A percentile compares a stretch with the other conserved stretches of the same genome.
Conservation (phyloP, 1,140 invertebrate species). For the Dinoponera quadriceps region DNA sequence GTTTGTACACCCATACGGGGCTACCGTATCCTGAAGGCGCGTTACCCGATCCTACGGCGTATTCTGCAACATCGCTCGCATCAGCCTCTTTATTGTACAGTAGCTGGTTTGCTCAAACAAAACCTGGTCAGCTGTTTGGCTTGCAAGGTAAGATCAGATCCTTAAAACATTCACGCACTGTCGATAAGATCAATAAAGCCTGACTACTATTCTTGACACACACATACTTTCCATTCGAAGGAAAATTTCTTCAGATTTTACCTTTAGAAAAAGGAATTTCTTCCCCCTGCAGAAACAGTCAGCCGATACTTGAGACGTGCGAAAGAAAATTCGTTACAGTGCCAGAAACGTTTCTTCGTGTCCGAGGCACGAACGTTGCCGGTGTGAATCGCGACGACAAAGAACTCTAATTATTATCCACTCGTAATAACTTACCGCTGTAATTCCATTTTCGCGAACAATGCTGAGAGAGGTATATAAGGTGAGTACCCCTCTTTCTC, state of each 20-base stretch:
- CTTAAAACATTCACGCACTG: background rate
- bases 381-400: conserved; percentile 55
- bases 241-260: background rate
- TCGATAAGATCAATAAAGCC: background rate
- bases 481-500: conserved; percentile 62
- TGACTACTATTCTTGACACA: background rate
- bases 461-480: conserved; percentile 65
- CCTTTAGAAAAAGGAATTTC: background rate
- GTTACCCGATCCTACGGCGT: conserved; percentile 72
- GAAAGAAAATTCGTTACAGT: background rate
- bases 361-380: background rate
- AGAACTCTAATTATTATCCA: conserved; percentile 73
- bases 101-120: conserved; percentile 84
- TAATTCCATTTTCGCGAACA: conserved; percentile 77
- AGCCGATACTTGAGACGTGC: background rate
- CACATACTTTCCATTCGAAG: no score
- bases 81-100: conserved; percentile 84
- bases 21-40: conserved; percentile 62
- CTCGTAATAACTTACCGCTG: conserved; percentile 75
- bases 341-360: conserved; percentile 1
- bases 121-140: conserved; percentile 84
- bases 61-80: conserved; percentile 80
- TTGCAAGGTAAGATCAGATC: conserved; percentile 81
- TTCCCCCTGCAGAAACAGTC: background rate
- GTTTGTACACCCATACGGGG: conserved; percentile 61